These are phyloP conservation scores for Dicranocentrus wangi DNA, from an alignment of 2,888 invertebrate genomes.

Conservation along the genomic window DNA sequence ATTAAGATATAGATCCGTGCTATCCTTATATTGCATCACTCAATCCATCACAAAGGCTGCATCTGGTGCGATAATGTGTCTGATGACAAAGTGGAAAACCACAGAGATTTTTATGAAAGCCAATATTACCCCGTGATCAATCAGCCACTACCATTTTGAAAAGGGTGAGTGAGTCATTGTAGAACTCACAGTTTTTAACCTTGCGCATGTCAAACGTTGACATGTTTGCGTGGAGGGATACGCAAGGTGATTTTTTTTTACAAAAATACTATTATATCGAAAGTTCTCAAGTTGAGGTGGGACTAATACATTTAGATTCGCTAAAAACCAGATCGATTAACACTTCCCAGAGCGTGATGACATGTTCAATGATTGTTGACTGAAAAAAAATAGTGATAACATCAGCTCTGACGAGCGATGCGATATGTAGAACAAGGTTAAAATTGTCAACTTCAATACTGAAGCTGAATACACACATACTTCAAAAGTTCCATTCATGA, in stretches of 20 bases:
- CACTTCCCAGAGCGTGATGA: background rate
- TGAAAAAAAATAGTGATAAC: background rate
- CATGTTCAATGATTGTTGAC: conserved; percentile 6
- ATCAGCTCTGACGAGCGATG: background rate
- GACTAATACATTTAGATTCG: no score
- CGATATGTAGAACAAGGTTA: conserved; percentile 12
- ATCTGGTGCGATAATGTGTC: conserved; percentile 46
- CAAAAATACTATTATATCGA: no score
- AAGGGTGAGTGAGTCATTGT: conserved; percentile 23
- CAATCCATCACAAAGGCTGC: conserved; percentile 32
- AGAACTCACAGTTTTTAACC: background rate
- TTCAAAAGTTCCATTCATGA: no score
- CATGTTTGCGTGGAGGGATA: no score
- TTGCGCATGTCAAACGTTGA: no score
- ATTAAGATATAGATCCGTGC: conserved; percentile 45
- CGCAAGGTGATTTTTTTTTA: no score
- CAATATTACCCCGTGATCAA: conserved; percentile 33
- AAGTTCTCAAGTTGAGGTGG: no score
- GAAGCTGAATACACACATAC: no score
- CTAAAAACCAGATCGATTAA: background rate
- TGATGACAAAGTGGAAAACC: conserved; percentile 44
- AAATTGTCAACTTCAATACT: no score
- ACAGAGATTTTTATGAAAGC: conserved; percentile 14
- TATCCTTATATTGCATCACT: background rate
- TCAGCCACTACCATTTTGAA: conserved; percentile 21